phyloP scores from a whole-genome alignment of 2,113 vertebrate genomes.

The Epinephelus lanceolatus region DNA sequence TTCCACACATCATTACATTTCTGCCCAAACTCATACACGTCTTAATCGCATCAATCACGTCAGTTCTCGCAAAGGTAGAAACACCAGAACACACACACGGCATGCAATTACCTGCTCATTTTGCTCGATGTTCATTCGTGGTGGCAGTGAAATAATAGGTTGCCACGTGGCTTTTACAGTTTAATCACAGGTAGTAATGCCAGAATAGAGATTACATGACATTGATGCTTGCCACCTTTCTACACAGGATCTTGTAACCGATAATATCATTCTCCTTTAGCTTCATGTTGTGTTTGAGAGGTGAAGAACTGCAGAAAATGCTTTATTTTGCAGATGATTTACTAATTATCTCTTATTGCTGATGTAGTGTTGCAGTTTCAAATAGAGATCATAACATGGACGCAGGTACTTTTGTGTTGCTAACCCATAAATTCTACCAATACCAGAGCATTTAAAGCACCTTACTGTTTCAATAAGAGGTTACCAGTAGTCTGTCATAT shows the following conservation, averaged over 20 bases:
- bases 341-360: background rate
- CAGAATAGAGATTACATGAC: slow-evolving; percentile 40
- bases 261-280: background rate
- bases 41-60: slow-evolving; percentile 34
- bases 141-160: slow-evolving; percentile 65
- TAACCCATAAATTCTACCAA: background rate
- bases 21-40: slow-evolving; percentile 2
- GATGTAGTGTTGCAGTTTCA: background rate
- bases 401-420: background rate
- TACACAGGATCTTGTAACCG: background rate
- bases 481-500: background rate
- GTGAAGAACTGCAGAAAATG: background rate
- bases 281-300: background rate
- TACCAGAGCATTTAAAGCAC: background rate
- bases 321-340: slow-evolving; percentile 10
- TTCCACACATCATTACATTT: background rate
- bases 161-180: slow-evolving; percentile 50
- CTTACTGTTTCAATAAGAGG: background rate
- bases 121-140: slow-evolving; percentile 25
- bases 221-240: slow-evolving; percentile 22
- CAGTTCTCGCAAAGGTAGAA: slow-evolving; percentile 31
- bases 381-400: too few species aligned
- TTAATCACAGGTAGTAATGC: slow-evolving; percentile 63
- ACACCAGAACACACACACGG: slow-evolving; percentile 30
- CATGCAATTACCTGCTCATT: slow-evolving; percentile 53